A percentile compares a stretch with the other conserved stretches of the same genome.
Evolutionary conservation across 2,797 vertebrate genomes (phyloP).

Genomic region (Luscinia luscinia): DNA sequence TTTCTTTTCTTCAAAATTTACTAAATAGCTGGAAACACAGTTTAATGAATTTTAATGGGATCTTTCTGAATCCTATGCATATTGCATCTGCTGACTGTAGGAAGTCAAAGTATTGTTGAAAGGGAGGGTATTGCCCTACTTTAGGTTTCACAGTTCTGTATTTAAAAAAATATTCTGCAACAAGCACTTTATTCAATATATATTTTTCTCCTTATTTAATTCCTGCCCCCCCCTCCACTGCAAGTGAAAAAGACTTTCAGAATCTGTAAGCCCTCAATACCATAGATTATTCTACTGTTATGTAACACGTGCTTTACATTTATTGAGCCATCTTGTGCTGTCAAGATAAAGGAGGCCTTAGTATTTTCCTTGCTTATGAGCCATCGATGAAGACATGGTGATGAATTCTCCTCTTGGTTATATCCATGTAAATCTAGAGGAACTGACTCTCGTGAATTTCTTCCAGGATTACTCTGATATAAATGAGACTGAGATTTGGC

Average conservation of each 20-base stretch:
- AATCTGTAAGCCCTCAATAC: constrained; percentile 27
- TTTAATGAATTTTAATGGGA: constrained; percentile 78
- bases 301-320: constrained; percentile 51
- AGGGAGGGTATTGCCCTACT: constrained; percentile 48
- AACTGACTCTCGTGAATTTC: not conserved
- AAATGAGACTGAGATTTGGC: not conserved
- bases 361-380: constrained; percentile 23
- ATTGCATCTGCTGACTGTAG: constrained; percentile 57
- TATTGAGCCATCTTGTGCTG: constrained; percentile 50
- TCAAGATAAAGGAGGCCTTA: constrained; percentile 49
- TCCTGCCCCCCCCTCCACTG: not conserved
- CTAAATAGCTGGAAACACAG: constrained; percentile 59
- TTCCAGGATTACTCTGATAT: not conserved
- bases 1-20: constrained; percentile 73
- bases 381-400: not conserved
- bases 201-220: constrained; percentile 51
- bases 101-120: constrained; percentile 63
- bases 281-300: constrained; percentile 61
- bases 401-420: constrained; percentile 1
- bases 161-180: constrained; percentile 61
- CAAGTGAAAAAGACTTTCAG: constrained; percentile 20
- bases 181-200: constrained; percentile 63
- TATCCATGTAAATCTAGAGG: not conserved
- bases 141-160: constrained; percentile 38
- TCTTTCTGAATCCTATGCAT: constrained; percentile 66